Base-by-base conservation (phyloP, 2,113 vertebrate species). In the Origma solitaria region DNA sequence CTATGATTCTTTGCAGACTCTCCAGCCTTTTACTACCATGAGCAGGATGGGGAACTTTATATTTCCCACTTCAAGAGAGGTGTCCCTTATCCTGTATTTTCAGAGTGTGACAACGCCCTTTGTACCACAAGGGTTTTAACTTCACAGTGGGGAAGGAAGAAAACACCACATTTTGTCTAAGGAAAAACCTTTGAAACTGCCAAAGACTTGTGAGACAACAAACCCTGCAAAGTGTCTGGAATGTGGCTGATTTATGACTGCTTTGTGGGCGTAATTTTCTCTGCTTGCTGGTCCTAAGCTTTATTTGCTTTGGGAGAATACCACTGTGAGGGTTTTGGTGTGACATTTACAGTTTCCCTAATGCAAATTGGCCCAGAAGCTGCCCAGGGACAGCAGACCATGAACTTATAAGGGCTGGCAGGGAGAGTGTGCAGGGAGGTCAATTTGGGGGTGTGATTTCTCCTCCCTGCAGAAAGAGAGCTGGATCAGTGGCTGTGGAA, bases 301-400 rank as follows among this genome's bases (percentile, higher is more conserved):
- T 71, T 90, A 33, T 68, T 92, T 88, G 79, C 68, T 95, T 71
- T 78, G 87, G 82, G 64, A 83, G 44, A 85, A 90, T 1, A 62
- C n/a, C 8, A 23, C 51, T 18, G 75, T 51, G 54, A 1, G 3
- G 66, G 47, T 88, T 94, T 90, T 0, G 0, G 31, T 81, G 56
- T 94, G 93, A 84, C 88, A 81, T 93, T 95, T 92, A 51, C 66
- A 45, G 27, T 88, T 47, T 75, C 82, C 76, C 65, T 86, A 71
- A 81, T 81, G 79, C 49, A 92, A 92, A 86, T 22, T 68, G 82
- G 54, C 87, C 40, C 87, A 85, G 70, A 25, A 5, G 87, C 87
- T 84, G 50, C 78, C 35, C 66, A 81, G 76, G 56, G 64, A 96
- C 82, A 90, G 71, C 51, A 56, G 54, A 82, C 79, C 58, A 50